These are phyloP conservation scores for Oxyruncus cristatus DNA, from an alignment of 2,113 vertebrate genomes.

Conservation along the genomic window DNA sequence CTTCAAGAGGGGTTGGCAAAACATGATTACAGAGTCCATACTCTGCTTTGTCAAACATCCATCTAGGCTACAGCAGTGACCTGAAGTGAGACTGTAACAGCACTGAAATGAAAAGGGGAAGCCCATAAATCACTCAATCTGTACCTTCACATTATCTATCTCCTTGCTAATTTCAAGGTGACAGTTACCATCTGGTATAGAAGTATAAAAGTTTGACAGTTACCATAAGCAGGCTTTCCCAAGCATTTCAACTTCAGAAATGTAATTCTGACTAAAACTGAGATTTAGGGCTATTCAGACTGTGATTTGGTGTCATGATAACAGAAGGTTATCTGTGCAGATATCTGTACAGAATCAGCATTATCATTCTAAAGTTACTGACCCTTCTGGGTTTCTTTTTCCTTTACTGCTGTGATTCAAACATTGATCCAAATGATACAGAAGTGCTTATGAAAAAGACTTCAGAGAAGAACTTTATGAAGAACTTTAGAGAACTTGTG, in stretches of 20 bases:
- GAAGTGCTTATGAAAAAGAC: background rate
- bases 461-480: background rate
- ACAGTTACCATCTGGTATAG: background rate
- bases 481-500: background rate
- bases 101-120: conserved; percentile 53
- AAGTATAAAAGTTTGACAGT: background rate
- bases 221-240: background rate
- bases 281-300: background rate
- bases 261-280: background rate
- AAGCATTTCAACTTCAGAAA: background rate
- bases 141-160: background rate
- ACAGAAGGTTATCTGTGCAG: too few species aligned
- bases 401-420: background rate
- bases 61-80: conserved; percentile 27
- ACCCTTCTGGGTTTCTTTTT: background rate
- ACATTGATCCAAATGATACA: background rate
- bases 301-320: background rate
- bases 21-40: background rate
- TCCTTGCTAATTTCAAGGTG: conserved; percentile 17
- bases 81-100: conserved; percentile 27
- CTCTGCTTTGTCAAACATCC: conserved; percentile 23
- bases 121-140: conserved; percentile 51
- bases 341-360: background rate
- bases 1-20: background rate
- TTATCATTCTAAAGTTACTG: background rate